Evolutionary conservation across 2,888 invertebrate species (phyloP), one percentile per base, ranked within the genome.

Genomic region (Hirudinaria manillensis): DNA sequence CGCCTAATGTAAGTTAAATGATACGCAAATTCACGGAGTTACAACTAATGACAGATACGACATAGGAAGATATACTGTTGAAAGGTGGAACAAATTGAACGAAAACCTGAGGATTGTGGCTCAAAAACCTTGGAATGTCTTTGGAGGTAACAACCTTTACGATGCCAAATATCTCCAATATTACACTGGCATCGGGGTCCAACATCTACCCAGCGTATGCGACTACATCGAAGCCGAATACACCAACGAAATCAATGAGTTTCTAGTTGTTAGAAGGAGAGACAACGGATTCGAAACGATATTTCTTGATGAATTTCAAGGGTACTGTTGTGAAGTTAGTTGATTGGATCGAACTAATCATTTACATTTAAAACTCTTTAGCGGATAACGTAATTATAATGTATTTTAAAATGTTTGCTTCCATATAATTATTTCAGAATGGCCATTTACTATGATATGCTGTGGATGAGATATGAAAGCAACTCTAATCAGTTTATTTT

Each of bases 81-180:
- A 76, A 32, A 67, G 70, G 51, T 78, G 78, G 78, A 72, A 21
- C 0, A 76, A 74, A 53, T 71, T 75, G 51, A 78, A 78, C 53
- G 76, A 78, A 56, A 77, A 78, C 75, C 72, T 77, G n/a, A 75
- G 51, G 6, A 65, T 24, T 29, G 34, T 77, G 27, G 51, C 77
- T 21, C 32, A 72, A 45, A 67, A 75, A 21, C 77, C 77, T 10
- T 75, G 77, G 74, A 75, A 77, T 51, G 36, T 78, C 0, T 34
- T 77, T 3, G 74, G 70, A 10, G 77, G 77, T 19, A 78, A 76
- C 70, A 78, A 77, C 61, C 29, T 73, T 27, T 78, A 78, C 29
- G 76, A 76, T 34, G 72, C 71, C 45, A 71, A 74, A 38, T 74
- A 56, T 21, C 75, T 56, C 38, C 32, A 51, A 24, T 73, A 73